A percentile compares a stretch with the other conserved stretches of the same genome.
These are phyloP conservation scores for Umimayanthus chanpuru DNA, from an alignment of 92 coral and sea anemone genomes.

Conservation along the genomic window DNA sequence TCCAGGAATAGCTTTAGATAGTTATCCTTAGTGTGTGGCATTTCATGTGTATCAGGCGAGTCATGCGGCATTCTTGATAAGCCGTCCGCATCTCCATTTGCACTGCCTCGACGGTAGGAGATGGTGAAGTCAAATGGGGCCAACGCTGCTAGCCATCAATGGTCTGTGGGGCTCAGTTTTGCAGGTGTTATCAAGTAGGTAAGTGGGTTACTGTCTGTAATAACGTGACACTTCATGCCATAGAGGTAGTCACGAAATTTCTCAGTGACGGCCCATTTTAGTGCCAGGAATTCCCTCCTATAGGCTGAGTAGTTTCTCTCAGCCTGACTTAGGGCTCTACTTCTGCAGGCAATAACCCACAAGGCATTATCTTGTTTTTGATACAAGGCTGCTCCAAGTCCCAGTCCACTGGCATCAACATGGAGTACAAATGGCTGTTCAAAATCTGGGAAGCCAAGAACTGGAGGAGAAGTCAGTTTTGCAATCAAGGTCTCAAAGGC, in stretches of 20 bases:
- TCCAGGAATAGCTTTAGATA: slow-evolving; percentile 41
- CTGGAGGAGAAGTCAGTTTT: slow-evolving; percentile 40
- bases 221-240: slow-evolving; percentile 50
- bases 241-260: slow-evolving; percentile 53
- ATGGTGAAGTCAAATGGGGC: too few species aligned
- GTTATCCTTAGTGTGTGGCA: slow-evolving; percentile 7
- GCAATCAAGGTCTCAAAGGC: slow-evolving; percentile 44
- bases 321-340: too few species aligned
- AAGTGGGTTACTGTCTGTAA: slow-evolving; percentile 58
- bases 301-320: too few species aligned
- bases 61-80: slow-evolving; percentile 50
- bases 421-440: slow-evolving; percentile 42
- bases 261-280: slow-evolving; percentile 61
- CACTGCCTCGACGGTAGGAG: slow-evolving; percentile 55
- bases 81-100: slow-evolving; percentile 61
- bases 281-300: slow-evolving; percentile 54
- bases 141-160: slow-evolving; percentile 57
- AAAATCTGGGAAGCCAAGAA: slow-evolving; percentile 47
- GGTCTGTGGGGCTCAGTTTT: slow-evolving; percentile 65
- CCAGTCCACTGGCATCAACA: too few species aligned
- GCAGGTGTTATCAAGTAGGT: too few species aligned
- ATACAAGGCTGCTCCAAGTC: too few species aligned
- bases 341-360: slow-evolving; percentile 44
- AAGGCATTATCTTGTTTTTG: too few species aligned
- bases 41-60: not conserved